Conservation (phyloP, 2,888 invertebrate genomes). For the Drosophila imparisetae region DNA sequence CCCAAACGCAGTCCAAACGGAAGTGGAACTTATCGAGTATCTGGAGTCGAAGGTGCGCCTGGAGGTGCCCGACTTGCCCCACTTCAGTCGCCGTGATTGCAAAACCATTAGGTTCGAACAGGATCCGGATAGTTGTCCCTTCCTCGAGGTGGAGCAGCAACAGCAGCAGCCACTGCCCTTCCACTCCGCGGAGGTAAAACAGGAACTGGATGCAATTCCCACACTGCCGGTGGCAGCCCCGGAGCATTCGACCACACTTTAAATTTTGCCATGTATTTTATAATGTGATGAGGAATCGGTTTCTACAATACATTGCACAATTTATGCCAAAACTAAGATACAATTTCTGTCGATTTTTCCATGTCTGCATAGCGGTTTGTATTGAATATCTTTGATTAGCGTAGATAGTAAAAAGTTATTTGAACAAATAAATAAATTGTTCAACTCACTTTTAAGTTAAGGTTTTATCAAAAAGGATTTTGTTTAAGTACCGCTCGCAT, state of each 20-base stretch:
- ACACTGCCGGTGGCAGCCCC: neutral
- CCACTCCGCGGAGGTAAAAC: constrained; percentile 2
- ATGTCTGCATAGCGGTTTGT: neutral
- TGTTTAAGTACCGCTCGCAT: neutral
- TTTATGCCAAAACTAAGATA: neutral
- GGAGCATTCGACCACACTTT: neutral
- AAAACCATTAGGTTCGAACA: constrained; percentile 35
- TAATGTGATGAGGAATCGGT: neutral
- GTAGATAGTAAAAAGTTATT: neutral
- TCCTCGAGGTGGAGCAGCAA: constrained; percentile 39
- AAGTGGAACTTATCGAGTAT: constrained; percentile 15
- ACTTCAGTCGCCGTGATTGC: constrained; percentile 25
- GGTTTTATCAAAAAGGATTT: neutral
- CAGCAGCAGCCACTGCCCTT: neutral
- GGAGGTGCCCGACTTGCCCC: constrained; percentile 40
- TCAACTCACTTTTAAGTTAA: neutral
- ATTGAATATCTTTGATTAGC: neutral
- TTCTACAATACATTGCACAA: neutral
- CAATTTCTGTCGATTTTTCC: neutral
- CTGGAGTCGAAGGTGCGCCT: constrained; percentile 17
- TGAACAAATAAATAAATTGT: neutral
- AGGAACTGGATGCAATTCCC: neutral
- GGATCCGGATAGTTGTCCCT: constrained; percentile 59
- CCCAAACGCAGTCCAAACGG: neutral
- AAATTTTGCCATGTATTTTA: too few relatives aligned